phyloP scores from a whole-genome alignment of 53 echinoderm and acorn worm genomes.

The Holothuria leucospilota region DNA sequence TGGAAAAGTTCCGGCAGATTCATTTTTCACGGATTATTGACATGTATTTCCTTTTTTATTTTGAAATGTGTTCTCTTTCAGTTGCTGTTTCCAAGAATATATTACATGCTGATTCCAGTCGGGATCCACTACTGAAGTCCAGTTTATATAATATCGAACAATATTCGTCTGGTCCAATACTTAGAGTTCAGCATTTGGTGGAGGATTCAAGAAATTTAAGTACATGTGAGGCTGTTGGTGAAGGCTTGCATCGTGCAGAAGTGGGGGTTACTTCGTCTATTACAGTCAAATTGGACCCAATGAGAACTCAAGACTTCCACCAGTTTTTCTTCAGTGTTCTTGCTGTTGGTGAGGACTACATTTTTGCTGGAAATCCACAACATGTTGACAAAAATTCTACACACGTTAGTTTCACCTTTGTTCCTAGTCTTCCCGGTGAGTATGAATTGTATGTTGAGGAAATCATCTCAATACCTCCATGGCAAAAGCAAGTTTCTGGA shows the following conservation, averaged over 20 bases:
- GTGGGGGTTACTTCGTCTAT: neutral
- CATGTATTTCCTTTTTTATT: no score
- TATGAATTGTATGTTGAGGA: constrained; percentile 27
- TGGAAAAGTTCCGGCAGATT: no score
- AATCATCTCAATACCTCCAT: neutral
- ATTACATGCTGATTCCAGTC: no score
- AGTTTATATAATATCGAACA: no score
- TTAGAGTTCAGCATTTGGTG: neutral
- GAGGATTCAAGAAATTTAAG: neutral
- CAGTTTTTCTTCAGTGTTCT: neutral
- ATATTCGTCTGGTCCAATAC: neutral
- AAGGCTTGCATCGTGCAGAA: neutral
- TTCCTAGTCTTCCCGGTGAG: neutral
- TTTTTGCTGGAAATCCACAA: constrained; percentile 2
- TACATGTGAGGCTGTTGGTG: neutral
- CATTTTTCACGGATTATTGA: no score
- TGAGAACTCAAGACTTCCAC: neutral
- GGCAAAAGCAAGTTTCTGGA: constrained; percentile 4
- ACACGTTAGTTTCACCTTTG: neutral
- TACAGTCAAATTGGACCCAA: neutral
- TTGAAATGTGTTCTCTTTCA: no score
- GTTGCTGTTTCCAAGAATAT: no score
- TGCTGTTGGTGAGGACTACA: constrained; percentile 11
- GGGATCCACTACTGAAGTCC: no score
- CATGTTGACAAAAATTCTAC: no score